Evolutionary conservation across 2,888 invertebrate genomes (phyloP).

Genomic region (Dryadula phaetusa): DNA sequence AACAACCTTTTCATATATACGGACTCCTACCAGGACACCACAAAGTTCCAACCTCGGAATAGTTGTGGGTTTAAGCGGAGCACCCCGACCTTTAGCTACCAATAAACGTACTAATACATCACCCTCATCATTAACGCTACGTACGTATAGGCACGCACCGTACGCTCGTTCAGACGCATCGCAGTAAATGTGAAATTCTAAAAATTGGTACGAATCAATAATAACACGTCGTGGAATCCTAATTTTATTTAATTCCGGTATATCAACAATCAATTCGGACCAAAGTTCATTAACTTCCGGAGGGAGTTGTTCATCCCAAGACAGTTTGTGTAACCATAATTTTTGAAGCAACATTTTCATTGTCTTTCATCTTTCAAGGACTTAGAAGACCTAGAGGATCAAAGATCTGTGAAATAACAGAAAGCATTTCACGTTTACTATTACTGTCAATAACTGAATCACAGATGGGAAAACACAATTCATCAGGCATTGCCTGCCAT

Average conservation of each 20-base stretch:
- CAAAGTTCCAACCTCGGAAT: neutral
- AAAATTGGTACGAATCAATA: neutral
- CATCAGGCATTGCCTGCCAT: no score
- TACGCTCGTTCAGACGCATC: constrained; percentile 19
- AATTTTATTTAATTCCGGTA: neutral
- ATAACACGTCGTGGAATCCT: constrained; percentile 1
- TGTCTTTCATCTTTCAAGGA: neutral
- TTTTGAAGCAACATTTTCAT: constrained; percentile 16
- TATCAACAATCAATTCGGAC: no score
- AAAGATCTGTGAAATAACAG: constrained; percentile 8
- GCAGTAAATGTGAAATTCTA: constrained; percentile 22
- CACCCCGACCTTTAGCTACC: constrained; percentile 4
- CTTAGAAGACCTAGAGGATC: constrained; percentile 9
- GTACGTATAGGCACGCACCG: constrained; percentile 11
- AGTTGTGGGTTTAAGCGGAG: no score
- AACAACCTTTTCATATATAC: no score
- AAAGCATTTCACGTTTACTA: no score
- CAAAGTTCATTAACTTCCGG: no score
- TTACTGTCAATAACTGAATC: no score
- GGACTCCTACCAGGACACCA: no score
- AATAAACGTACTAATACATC: constrained; percentile 5
- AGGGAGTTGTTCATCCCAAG: no score
- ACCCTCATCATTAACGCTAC: constrained; percentile 2
- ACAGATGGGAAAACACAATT: no score
- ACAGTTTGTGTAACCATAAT: neutral